A percentile compares a stretch with the other conserved stretches of the same genome.
These are phyloP conservation scores for Rhombomys opimus DNA, from an alignment of 2,113 vertebrate species.

Conservation along the genomic window DNA sequence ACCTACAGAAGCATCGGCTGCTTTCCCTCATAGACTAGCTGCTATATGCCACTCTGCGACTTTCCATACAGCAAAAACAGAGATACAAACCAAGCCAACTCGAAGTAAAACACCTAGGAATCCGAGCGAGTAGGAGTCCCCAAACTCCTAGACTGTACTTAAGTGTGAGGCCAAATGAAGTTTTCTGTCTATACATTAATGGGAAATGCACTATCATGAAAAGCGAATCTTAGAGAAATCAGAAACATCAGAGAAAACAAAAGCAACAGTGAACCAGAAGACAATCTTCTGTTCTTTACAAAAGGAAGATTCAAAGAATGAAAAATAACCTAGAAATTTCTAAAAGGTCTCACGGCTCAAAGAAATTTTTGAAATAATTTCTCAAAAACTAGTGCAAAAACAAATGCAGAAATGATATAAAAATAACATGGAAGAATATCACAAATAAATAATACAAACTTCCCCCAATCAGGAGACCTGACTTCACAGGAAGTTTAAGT, in stretches of 20 bases:
- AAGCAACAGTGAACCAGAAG: neutral
- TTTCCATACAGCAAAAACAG: neutral
- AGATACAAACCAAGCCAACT: neutral
- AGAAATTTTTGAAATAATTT: neutral
- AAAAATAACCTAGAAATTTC: neutral
- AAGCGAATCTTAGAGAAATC: neutral
- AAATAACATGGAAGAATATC: neutral
- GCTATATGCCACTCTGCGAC: neutral
- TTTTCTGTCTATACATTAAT: neutral
- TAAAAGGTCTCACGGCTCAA: neutral
- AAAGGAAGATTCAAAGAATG: neutral
- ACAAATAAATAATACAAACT: neutral
- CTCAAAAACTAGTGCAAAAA: neutral
- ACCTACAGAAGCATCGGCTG: neutral
- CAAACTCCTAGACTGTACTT: neutral
- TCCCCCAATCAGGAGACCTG: neutral
- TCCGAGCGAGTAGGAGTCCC: neutral
- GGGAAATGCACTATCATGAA: neutral
- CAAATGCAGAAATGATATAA: neutral
- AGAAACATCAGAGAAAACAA: neutral
- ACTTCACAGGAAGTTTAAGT: neutral
- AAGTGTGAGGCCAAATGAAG: neutral
- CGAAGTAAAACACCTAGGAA: neutral
- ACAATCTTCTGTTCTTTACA: neutral
- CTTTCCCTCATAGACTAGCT: neutral